Base-by-base conservation (phyloP, 64 coral and sea anemone species). In the Pachyseris speciosa region DNA sequence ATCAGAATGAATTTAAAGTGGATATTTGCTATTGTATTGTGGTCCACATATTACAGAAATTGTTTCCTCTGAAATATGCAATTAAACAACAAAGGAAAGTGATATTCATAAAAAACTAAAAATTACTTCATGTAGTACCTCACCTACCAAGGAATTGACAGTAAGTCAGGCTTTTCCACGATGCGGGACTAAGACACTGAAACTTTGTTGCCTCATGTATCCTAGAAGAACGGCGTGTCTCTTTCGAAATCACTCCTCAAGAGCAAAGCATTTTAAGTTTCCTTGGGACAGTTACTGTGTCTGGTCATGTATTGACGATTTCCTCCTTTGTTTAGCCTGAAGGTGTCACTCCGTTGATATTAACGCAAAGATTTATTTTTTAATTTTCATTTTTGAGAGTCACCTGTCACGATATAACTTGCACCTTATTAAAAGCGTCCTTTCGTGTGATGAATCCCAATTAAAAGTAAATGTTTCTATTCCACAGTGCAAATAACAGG, bases 401-500 rank as follows among this genome's bases (percentile, higher is more conserved):
- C 77, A 81, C 77, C 77, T 81, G 77, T 24, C 77, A 41, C 25
- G 1, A n/a, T 39, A 51, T 53, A 81, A 41, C 77, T 58, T 61
- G 55, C 36, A n/a, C 77, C 51, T 81, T 81, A 81, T 81, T 81
- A 81, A 81, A 81, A 81, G 33, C 7, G 52, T 33, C 19, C 34
- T 39, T 37, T 13, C 20, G 33, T 5, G 36, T 81, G 77, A 63
- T 60, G 30, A 60, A 39, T 61, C 77, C 77, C 77, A 81, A 81
- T 81, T 81, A 81, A 81, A 81, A 40, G 53, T 20, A 81, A 81
- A 81, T 81, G 77, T 81, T 81, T 81, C 77, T 34, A 61, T 81
- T 81, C 40, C 77, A 81, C 30, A 81, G 55, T 40, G 64, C 83
- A 86, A 69, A 48, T 86, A 86, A 49, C 67, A 86, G 67, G 83